phyloP scores from a whole-genome alignment of 2,113 vertebrate species.

The Vidua chalybeata region DNA sequence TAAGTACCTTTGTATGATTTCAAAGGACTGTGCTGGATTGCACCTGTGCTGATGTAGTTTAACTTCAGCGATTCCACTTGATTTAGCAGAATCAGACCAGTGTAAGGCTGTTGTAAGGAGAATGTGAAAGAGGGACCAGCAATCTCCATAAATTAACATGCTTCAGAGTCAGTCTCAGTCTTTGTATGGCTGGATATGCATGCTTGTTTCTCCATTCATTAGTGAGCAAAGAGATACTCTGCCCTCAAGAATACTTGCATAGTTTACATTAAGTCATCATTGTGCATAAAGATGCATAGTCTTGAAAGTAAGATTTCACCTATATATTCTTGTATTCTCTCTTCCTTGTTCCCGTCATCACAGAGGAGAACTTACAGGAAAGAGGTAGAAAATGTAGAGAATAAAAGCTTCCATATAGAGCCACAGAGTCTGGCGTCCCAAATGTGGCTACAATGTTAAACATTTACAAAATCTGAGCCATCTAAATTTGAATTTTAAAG shows the following conservation, averaged over 20 bases:
- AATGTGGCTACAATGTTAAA: not conserved
- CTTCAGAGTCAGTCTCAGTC: not conserved
- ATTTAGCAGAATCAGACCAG: not conserved
- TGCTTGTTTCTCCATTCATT: not conserved
- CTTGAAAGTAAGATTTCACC: not conserved
- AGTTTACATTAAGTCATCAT: not conserved
- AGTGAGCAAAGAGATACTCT: not conserved
- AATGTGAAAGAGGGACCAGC: not conserved
- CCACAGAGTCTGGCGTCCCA: rapidly evolving
- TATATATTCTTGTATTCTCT: not conserved
- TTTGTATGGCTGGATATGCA: not conserved
- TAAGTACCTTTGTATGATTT: not conserved
- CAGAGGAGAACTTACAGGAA: not conserved
- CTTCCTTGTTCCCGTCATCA: not conserved
- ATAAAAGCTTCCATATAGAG: not conserved
- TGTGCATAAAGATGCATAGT: not conserved
- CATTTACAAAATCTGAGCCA: not conserved
- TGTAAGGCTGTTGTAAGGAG: not conserved
- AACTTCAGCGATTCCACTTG: not conserved
- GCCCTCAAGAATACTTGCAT: not conserved
- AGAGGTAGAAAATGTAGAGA: not conserved
- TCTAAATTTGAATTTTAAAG: not conserved
- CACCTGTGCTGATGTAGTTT: not conserved
- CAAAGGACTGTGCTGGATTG: not conserved
- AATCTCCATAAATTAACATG: not conserved